phyloP scores from a whole-genome alignment of 2,888 invertebrate species.

The Watsonalla cultraria region DNA sequence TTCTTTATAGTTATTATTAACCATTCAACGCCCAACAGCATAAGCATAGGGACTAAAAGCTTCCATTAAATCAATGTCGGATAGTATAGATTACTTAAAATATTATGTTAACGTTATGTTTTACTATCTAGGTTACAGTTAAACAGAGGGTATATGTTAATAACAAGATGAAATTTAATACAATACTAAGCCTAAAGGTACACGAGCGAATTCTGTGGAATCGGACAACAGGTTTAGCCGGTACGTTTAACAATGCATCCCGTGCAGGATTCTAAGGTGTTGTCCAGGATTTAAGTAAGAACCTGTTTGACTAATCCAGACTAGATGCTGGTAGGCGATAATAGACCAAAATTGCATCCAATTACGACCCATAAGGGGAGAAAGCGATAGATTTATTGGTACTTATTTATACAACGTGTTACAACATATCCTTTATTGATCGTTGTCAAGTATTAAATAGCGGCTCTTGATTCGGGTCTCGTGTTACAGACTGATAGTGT shows the following conservation, averaged over 20 bases:
- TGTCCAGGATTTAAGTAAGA: conserved; percentile 2
- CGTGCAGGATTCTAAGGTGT: conserved; percentile 21
- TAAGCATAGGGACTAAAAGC: not conserved
- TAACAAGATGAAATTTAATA: too few species aligned
- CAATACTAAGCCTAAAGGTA: too few species aligned
- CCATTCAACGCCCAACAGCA: not conserved
- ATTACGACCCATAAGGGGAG: conserved; percentile 33
- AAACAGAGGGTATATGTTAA: too few species aligned
- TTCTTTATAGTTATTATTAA: not conserved
- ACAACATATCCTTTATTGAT: conserved; percentile 13
- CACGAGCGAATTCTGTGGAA: not conserved
- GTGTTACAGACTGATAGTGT: not conserved
- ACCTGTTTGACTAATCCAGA: conserved; percentile 25
- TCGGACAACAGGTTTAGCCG: conserved; percentile 17
- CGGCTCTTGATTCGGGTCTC: not conserved
- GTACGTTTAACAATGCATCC: conserved; percentile 13
- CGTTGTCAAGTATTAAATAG: not conserved
- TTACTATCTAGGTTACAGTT: too few species aligned
- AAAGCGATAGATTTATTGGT: conserved; percentile 27
- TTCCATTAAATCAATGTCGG: too few species aligned
- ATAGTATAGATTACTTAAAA: too few species aligned
- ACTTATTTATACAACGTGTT: conserved; percentile 17
- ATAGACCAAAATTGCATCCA: conserved; percentile 35
- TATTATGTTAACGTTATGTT: too few species aligned
- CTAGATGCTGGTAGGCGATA: conserved; percentile 23